Evolutionary conservation across 2,888 invertebrate genomes (phyloP).

Genomic region (Ganaspis brasiliensis): DNA sequence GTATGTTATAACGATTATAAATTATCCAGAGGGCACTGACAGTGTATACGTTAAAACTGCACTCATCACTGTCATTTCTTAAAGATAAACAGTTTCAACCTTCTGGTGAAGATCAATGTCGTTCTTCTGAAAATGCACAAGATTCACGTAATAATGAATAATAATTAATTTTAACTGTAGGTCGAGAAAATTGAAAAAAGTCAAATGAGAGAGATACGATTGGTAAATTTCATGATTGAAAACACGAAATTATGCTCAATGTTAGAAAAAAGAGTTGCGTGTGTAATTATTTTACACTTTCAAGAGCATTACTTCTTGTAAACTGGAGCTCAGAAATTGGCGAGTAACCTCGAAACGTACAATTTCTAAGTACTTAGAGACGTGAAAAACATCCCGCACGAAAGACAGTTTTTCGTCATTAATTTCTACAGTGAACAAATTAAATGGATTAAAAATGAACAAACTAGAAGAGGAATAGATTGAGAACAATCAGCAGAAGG

Average conservation of each 20-base stretch:
- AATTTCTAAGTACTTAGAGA: constrained; percentile 16
- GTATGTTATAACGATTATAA: constrained; percentile 29
- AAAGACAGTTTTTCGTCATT: constrained; percentile 20
- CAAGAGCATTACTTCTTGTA: constrained; percentile 20
- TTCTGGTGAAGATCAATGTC: constrained; percentile 33
- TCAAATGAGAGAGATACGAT: too few relatives aligned
- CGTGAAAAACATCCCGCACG: constrained; percentile 9
- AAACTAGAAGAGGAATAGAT: constrained; percentile 36
- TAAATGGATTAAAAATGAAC: not conserved
- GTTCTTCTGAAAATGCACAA: not conserved
- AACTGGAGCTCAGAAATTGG: constrained; percentile 21
- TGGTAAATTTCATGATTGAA: too few relatives aligned
- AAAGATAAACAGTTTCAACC: constrained; percentile 29
- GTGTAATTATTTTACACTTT: constrained; percentile 26
- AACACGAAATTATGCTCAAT: not conserved
- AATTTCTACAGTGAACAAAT: not conserved
- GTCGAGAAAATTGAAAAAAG: too few relatives aligned
- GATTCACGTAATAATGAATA: not conserved
- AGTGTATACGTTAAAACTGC: constrained; percentile 22
- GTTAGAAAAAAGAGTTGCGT: not conserved
- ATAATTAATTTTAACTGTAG: not conserved
- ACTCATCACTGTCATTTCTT: constrained; percentile 25
- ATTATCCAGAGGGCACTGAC: constrained; percentile 41
- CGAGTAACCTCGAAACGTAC: constrained; percentile 34
- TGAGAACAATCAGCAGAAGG: constrained; percentile 38